Evolutionary conservation across 2,113 vertebrate species (phyloP), one percentile per base, ranked within the genome.

Genomic region (Lutjanus erythropterus): DNA sequence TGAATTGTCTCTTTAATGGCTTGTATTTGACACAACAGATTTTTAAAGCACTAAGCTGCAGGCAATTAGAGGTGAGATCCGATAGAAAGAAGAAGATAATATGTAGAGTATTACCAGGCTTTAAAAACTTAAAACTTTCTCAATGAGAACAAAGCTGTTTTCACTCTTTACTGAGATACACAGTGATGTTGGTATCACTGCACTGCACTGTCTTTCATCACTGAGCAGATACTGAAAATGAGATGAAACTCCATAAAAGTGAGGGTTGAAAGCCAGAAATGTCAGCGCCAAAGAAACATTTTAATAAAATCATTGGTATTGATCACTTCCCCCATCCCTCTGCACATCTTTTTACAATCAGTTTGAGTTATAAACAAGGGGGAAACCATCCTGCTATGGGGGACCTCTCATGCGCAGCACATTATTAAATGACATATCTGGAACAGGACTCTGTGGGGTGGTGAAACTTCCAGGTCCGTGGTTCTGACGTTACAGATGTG

Each of bases 341-440:
- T 41, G 27, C 35, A 46, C 15, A 65, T 44, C 8, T 42, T 74
- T n/a, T 46, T 49, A 23, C 61, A 58, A 23, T 71, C 64, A 37
- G 12, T 52, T 73, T 73, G 68, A 60, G 25, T 25, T 52, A 53
- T 15, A 56, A 27, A 50, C 27, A 55, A 70, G 25, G 27, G 16
- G 33, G 21, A 74, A 69, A 68, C 31, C 29, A n/a, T 53, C 75
- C 29, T 39, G 74, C 58, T 80, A 23, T 21, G 37, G 64, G 71
- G 61, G 61, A 49, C 71, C 33, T 83, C 86, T 77, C 71, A 71
- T 56, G 31, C 84, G 25, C 39, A 10, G 55, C 73, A 82, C 70
- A 81, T 88, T 88, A 82, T 82, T 88, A 88, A 86, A 75, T 89
- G 86, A 90, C 87, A 84, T 81, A 87, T 89, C 83, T 91, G 59